Evolutionary conservation across 1,140 invertebrate species (phyloP), one percentile per base, ranked within the genome.

Genomic region (Papilio aristodemus): DNA sequence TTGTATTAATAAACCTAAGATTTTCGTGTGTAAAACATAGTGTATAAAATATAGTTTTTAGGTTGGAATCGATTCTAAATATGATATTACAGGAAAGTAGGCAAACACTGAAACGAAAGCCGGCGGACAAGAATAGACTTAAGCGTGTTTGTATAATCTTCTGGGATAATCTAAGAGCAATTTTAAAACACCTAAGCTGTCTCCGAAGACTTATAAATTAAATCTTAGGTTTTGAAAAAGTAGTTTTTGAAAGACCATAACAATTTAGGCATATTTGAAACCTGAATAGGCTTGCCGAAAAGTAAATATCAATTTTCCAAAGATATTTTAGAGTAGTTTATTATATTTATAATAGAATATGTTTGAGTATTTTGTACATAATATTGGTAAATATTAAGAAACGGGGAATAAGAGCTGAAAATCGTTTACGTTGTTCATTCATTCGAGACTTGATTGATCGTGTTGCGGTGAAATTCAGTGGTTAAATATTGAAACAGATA

Each of bases 361-460:
- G 19, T 1, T 22, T 54, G 10, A 11, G 9, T 54, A 22, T 22
- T 22, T 46, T 46, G 41, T 46, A 46, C 22, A 11, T 54, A 54
- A 25, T 54, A 50, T 50, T 13, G 22, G 46, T 25, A 22, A 54
- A 25, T 54, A 54, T 54, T 54, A 54, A 54, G 46, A 22, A 46
- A 25, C 46, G 46, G 6, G 19, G 17, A 9, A 54, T 54, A 54
- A 54, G 22, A 54, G 46, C 46, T 13, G 46, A 25, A 19, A 54
- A 54, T 54, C 46, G 46, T 54, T 54, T 54, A 54, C 46, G 19
- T 25, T 54, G 46, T 54, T 54, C 46, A 54, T 54, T 54, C 46
- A 13, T 54, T 54, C 46, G 19, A 54, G 46, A 54, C 17, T 54
- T 54, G 46, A 54, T 54, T 54, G 46, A 54, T 54, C 19, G 19